A percentile compares a stretch with the other conserved stretches of the same genome.
Conservation (phyloP, 2,888 invertebrate species). For the Gastracanthus pulcherrimus region DNA sequence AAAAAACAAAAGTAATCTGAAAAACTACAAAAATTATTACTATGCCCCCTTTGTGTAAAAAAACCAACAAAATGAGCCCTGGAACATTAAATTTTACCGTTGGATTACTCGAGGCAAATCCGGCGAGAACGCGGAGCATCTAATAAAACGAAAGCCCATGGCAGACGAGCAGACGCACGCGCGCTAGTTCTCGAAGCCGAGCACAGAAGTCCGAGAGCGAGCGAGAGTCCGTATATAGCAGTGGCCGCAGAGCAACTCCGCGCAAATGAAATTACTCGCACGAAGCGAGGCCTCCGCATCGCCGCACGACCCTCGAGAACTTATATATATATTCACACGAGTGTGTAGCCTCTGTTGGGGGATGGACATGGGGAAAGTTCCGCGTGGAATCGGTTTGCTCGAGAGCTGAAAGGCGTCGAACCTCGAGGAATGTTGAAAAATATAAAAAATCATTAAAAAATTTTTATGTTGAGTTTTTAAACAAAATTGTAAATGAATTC, state of each 20-base stretch:
- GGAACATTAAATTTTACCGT: no score
- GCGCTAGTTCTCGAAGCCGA: no score
- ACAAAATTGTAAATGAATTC: neutral
- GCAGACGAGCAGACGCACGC: neutral
- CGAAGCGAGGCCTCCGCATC: neutral
- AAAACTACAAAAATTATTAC: no score
- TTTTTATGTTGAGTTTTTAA: neutral
- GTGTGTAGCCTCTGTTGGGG: neutral
- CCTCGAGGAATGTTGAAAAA: neutral
- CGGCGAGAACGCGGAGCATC: no score
- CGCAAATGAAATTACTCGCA: neutral
- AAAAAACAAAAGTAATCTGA: no score
- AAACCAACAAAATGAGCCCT: no score
- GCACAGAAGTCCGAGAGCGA: neutral
- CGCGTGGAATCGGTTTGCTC: neutral
- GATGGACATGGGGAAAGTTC: neutral
- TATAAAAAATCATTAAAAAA: neutral
- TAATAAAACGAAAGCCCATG: neutral
- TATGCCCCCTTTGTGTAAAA: no score
- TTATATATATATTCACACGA: no score
- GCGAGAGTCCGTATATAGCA: neutral
- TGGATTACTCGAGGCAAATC: no score
- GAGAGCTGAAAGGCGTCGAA: neutral
- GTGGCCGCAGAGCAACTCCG: neutral
- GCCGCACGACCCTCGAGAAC: neutral